phyloP scores from a whole-genome alignment of 2,797 vertebrate species.

The Sebastes elongatus region DNA sequence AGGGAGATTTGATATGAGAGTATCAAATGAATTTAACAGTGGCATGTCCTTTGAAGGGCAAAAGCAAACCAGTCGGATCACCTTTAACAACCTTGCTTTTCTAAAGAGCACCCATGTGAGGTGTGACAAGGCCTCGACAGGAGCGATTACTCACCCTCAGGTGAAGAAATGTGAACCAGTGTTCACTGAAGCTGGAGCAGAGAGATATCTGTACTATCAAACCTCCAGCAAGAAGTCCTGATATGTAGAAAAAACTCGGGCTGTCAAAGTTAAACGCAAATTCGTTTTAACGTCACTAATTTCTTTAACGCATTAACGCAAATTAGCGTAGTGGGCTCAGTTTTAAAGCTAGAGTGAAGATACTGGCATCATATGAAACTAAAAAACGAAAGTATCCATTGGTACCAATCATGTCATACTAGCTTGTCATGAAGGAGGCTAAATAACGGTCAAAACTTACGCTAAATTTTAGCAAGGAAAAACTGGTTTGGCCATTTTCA shows the following conservation, averaged over 20 bases:
- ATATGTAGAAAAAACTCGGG: background rate
- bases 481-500: too few relatives aligned
- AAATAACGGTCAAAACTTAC: too few relatives aligned
- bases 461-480: too few relatives aligned
- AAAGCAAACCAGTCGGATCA: slow-evolving; percentile 33
- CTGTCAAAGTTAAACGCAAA: too few relatives aligned
- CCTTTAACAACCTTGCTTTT: slow-evolving; percentile 41
- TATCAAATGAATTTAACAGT: slow-evolving; percentile 17
- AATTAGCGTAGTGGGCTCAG: too few relatives aligned
- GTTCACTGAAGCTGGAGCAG: background rate
- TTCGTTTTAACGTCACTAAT: too few relatives aligned
- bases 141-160: background rate
- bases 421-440: too few relatives aligned
- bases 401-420: too few relatives aligned
- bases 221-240: background rate
- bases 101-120: slow-evolving; percentile 12
- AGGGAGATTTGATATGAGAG: background rate
- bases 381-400: too few relatives aligned
- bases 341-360: too few relatives aligned
- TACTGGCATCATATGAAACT: too few relatives aligned
- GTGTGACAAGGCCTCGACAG: slow-evolving; percentile 8
- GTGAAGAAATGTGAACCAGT: slow-evolving; percentile 45
- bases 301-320: too few relatives aligned
- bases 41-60: background rate
- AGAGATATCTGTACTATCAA: background rate